Base-by-base conservation (phyloP, 2,888 invertebrate species). In the Athalia rosae region DNA sequence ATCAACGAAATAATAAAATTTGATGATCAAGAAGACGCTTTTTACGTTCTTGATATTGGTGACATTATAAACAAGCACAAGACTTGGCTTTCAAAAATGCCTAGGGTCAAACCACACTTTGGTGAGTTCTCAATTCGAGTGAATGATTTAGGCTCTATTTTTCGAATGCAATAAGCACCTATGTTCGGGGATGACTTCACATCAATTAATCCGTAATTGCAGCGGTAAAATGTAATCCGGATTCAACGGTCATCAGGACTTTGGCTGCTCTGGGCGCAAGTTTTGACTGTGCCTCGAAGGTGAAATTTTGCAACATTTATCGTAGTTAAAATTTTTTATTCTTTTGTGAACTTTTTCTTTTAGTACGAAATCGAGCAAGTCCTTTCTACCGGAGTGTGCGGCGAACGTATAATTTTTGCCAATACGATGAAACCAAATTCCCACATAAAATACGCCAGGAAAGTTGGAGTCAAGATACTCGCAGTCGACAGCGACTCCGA, bases 211-310 rank as follows among this genome's bases (percentile, higher is more conserved):
- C 28, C 28, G 28, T 4, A 1, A 80, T 87, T 86, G 28, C 81
- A 90, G 93, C 94, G 80, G 91, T 94, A 47, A 94, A 94, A 87
- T 94, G 93, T 85, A 94, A 94, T 88, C 91, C 92, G 62, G 90
- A 92, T 81, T 87, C 89, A 47, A 87, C 91, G 4, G 90, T 90
- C 3, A 82, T 90, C 28, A 87, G 87, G 83, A 81, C 85, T 61
- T 76, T 94, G 73, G 92, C 92, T 11, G 89, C 91, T 50, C 86
- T 93, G 59, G 93, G 93, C 67, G 88, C 90, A 43, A 91, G 92
- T 63, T 94, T 94, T 87, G 94, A 94, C 85, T 94, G 94, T 86
- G 94, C 94, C 5, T 93, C 93, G 80, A 86, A 88, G 84, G 89
- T 89, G 84, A 76, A 73, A 41, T 7, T 71, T 13, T 43, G 4